Evolutionary conservation across 2,113 vertebrate genomes (phyloP).

Genomic region (Oncorhynchus mykiss): DNA sequence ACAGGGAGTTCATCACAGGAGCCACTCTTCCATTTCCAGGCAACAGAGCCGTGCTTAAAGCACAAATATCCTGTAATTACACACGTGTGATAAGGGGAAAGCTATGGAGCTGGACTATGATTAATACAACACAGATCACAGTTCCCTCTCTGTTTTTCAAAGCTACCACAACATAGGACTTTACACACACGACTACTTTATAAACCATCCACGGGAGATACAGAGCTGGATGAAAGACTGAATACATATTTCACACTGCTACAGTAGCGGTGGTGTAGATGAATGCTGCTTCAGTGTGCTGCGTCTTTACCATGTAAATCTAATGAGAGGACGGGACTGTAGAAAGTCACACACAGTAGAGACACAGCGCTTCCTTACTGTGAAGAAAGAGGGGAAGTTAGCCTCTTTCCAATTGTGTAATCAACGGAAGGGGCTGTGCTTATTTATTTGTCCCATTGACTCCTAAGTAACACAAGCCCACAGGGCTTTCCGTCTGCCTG

Average conservation of each 20-base stretch:
- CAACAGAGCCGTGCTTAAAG: constrained; percentile 57
- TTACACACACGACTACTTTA: constrained; percentile 43
- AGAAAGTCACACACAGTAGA: constrained; percentile 49
- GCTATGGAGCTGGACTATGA: constrained; percentile 58
- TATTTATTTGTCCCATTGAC: constrained; percentile 70
- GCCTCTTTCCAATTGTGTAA: constrained; percentile 50
- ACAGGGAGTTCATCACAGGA: constrained; percentile 68
- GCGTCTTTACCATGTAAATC: constrained; percentile 61
- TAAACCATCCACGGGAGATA: constrained; percentile 41
- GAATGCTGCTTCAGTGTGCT: constrained; percentile 48
- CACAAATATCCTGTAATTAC: constrained; percentile 64
- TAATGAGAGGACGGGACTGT: constrained; percentile 58
- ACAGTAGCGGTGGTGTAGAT: constrained; percentile 48
- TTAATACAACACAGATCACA: constrained; percentile 69
- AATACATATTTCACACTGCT: constrained; percentile 3
- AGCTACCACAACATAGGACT: constrained; percentile 60
- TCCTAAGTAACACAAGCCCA: constrained; percentile 56
- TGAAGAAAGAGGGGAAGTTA: constrained; percentile 30
- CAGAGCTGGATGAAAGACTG: constrained; percentile 7
- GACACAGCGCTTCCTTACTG: constrained; percentile 55
- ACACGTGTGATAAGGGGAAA: constrained; percentile 57
- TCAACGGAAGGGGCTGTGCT: constrained; percentile 54
- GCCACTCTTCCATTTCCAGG: constrained; percentile 57
- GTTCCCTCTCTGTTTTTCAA: constrained; percentile 54
- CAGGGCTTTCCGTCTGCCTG: constrained; percentile 34